Base-by-base conservation (phyloP, 2,113 vertebrate species). In the Notarius quadriscutis region DNA sequence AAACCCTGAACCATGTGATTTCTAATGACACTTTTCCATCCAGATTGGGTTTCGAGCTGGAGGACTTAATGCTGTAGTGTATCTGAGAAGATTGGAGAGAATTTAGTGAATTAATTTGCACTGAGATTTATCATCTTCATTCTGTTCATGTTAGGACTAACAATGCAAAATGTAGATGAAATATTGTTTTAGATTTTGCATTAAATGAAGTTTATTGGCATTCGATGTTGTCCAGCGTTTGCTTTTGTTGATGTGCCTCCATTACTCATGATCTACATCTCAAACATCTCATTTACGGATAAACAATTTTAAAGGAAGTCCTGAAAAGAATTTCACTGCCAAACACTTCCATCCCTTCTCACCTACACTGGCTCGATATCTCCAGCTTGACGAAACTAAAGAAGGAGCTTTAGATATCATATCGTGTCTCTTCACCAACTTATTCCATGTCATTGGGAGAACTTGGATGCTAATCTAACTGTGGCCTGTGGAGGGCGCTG, bases 401-500 rank as follows among this genome's bases (percentile, higher is more conserved):
- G 27, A n/a, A 41, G 41, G 3, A 41, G 41, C 41, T 41, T 41
- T 41, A 41, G 41, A 41, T 4, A 41, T 4, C 41, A 41, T 41
- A 41, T 41, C 41, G 4, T 41, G 41, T 41, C 41, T 41, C 41
- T 41, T 8, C 9, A 2, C 62, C 62, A 63, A 10, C 7, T n/a
- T n/a, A 9, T 10, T 25, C 62, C 22, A 25, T 34, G 67, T 2
- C 6, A 2, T 34, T 12, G 6, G 1, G 15, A 20, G 34, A 18
- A 48, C 2, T 3, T 20, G 20, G 8, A 75, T 50, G 41, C 9
- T 48, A 5, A 50, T 6, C 30, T 30, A 69, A 15, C 71, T 53
- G 74, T 79, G 81, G 7, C 83, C 83, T 60, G 41, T 55, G 67
- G 87, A 84, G 55, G 55, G 74, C 53, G 63, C 82, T 67, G 72